These are phyloP conservation scores for Galerucella nymphaeae DNA, from an alignment of 2,888 invertebrate species.

Conservation along the genomic window DNA sequence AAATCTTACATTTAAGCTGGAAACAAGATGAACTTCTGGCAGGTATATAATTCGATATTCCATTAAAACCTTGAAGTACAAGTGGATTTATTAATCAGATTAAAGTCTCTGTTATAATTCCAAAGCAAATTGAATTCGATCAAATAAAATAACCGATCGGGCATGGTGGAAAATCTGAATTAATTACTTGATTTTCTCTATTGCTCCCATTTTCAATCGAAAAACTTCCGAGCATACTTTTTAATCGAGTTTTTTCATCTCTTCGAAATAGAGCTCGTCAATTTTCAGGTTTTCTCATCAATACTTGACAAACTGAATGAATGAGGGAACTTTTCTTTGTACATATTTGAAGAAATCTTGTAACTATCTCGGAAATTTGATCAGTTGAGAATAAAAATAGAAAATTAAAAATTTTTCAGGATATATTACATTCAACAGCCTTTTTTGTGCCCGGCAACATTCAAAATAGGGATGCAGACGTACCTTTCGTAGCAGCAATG, in stretches of 20 bases:
- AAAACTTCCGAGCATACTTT: slow-evolving; percentile 3
- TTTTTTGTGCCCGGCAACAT: no score
- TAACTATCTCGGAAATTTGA: no score
- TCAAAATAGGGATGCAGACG: no score
- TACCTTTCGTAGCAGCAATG: no score
- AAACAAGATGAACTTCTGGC: no score
- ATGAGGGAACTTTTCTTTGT: no score
- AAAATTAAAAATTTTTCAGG: no score
- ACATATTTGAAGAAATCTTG: no score
- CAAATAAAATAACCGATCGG: slow-evolving; percentile 5
- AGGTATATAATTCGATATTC: not conserved
- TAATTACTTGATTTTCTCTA: slow-evolving; percentile 3
- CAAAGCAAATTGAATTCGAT: not conserved
- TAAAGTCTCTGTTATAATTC: not conserved
- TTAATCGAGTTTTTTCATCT: slow-evolving; percentile 8
- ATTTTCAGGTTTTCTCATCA: not conserved
- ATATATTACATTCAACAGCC: no score
- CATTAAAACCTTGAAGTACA: not conserved
- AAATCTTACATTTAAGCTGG: no score
- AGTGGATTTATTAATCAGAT: slow-evolving; percentile 1
- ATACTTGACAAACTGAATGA: not conserved
- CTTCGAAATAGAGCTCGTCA: no score
- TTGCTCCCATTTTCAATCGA: not conserved
- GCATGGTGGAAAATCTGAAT: not conserved
- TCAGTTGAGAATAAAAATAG: no score